phyloP scores from a whole-genome alignment of 1,140 invertebrate genomes.

The Drosophila yakuba region DNA sequence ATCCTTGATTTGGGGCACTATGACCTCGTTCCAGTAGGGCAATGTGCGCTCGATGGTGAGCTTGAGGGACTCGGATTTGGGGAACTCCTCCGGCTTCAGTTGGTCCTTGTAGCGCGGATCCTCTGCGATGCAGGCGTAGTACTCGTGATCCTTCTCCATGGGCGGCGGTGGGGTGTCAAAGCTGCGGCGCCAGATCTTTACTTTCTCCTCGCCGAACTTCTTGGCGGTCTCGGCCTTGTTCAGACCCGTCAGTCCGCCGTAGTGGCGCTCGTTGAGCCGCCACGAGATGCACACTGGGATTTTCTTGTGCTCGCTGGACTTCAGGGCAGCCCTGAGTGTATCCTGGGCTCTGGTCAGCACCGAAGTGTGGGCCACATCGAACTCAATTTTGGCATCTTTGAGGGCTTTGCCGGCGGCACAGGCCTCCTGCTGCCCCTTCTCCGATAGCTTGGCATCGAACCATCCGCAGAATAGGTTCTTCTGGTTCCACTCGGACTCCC shows the following conservation, averaged over 20 bases:
- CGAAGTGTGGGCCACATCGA: constrained; percentile 96
- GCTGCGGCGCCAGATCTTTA: constrained; percentile 97
- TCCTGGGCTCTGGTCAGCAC: constrained; percentile 94
- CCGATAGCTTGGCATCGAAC: constrained; percentile 93
- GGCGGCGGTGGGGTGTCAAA: constrained; percentile 96
- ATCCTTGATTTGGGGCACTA: constrained; percentile 94
- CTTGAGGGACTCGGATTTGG: constrained; percentile 96
- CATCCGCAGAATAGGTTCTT: constrained; percentile 97
- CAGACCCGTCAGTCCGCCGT: constrained; percentile 96
- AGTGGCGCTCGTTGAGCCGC: constrained; percentile 97
- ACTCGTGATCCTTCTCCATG: constrained; percentile 92
- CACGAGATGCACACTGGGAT: constrained; percentile 93
- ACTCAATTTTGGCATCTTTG: constrained; percentile 91
- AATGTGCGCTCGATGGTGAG: constrained; percentile 94
- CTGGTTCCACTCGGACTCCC: constrained; percentile 98
- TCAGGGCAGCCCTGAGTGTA: constrained; percentile 91
- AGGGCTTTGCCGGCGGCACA: constrained; percentile 92
- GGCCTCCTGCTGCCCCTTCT: constrained; percentile 92
- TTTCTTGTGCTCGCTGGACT: constrained; percentile 91
- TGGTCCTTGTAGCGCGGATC: constrained; percentile 91
- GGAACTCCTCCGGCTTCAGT: constrained; percentile 92
- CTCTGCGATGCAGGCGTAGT: constrained; percentile 93
- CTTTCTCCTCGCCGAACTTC: constrained; percentile 96
- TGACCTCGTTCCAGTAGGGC: constrained; percentile 97
- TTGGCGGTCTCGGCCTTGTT: constrained; percentile 98